These are phyloP conservation scores for Proisotoma minuta DNA, from an alignment of 2,888 invertebrate genomes.

Conservation along the genomic window DNA sequence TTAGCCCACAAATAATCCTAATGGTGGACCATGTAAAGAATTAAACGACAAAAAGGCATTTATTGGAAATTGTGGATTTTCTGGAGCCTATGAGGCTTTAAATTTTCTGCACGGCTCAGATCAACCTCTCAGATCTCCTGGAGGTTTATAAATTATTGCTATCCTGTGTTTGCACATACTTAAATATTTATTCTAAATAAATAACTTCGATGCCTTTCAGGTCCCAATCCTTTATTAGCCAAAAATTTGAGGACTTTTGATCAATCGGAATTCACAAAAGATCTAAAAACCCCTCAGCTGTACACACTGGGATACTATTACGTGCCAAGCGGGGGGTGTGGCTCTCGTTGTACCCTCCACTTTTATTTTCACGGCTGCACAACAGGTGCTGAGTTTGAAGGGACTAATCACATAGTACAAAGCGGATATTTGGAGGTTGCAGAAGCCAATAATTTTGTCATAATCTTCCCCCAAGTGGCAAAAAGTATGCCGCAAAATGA, in stretches of 20 bases:
- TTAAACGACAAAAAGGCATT: slow-evolving; percentile 19
- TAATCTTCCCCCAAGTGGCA: slow-evolving; percentile 37
- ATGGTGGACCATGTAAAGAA: slow-evolving; percentile 35
- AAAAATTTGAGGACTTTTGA: slow-evolving; percentile 24
- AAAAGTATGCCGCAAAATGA: slow-evolving; percentile 22
- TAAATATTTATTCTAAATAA: too few species aligned
- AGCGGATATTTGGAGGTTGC: slow-evolving; percentile 37
- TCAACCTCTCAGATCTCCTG: neutral
- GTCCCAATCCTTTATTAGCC: neutral
- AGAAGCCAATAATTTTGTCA: slow-evolving; percentile 30
- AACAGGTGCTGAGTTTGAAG: slow-evolving; percentile 28
- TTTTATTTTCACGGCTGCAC: slow-evolving; percentile 38
- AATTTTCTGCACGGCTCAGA: slow-evolving; percentile 31
- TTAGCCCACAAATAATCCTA: slow-evolving; percentile 28
- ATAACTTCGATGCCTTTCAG: too few species aligned
- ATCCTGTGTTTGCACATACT: too few species aligned
- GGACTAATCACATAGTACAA: slow-evolving; percentile 24
- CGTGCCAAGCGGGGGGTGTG: slow-evolving; percentile 24
- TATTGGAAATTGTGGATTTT: slow-evolving; percentile 42
- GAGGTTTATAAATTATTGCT: slow-evolving; percentile 1
- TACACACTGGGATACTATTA: slow-evolving; percentile 32
- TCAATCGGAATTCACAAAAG: slow-evolving; percentile 31
- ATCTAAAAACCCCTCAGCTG: slow-evolving; percentile 15
- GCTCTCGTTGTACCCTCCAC: slow-evolving; percentile 27
- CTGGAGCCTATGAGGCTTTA: slow-evolving; percentile 41